These are phyloP conservation scores for Poecilia gillii DNA, from an alignment of 2,797 vertebrate species.

Conservation along the genomic window DNA sequence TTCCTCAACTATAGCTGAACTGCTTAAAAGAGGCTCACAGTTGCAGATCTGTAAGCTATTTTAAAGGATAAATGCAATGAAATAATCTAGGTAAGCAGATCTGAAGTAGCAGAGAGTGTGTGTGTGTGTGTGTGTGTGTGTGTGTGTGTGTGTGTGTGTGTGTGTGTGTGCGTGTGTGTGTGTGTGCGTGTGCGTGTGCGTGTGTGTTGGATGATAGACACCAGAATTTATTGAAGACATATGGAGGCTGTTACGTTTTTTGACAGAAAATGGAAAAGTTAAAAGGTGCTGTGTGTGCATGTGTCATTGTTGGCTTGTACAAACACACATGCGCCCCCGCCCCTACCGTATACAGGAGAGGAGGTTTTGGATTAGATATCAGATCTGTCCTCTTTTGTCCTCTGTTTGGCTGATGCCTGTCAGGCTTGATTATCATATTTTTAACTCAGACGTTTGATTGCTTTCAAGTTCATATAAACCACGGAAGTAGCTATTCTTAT, in stretches of 20 bases:
- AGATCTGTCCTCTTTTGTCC: constrained; percentile 65
- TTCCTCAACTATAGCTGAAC: constrained; percentile 4
- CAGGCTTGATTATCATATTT: constrained; percentile 64
- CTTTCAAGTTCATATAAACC: constrained; percentile 68
- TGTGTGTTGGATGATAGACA: constrained; percentile 21
- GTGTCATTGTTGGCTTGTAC: constrained; percentile 20
- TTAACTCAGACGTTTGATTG: constrained; percentile 70
- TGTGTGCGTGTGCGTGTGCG: background rate
- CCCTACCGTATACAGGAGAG: constrained; percentile 27
- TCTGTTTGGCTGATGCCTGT: constrained; percentile 69
- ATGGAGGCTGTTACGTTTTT: constrained; percentile 45
- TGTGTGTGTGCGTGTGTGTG: background rate
- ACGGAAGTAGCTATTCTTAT: constrained; percentile 63
- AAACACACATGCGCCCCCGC: constrained; percentile 21
- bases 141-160: background rate
- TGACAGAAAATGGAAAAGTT: constrained; percentile 53
- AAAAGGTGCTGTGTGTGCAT: constrained; percentile 23
- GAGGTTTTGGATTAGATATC: constrained; percentile 66
- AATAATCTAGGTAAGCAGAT: constrained; percentile 47
- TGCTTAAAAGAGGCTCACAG: constrained; percentile 5
- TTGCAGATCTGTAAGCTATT: background rate
- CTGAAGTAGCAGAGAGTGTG: constrained; percentile 19
- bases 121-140: constrained; percentile 6
- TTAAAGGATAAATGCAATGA: constrained; percentile 17
- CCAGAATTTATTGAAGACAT: constrained; percentile 46